These are phyloP conservation scores for Myioborus melanocephalus DNA, from an alignment of 2,797 vertebrate genomes.

Conservation along the genomic window DNA sequence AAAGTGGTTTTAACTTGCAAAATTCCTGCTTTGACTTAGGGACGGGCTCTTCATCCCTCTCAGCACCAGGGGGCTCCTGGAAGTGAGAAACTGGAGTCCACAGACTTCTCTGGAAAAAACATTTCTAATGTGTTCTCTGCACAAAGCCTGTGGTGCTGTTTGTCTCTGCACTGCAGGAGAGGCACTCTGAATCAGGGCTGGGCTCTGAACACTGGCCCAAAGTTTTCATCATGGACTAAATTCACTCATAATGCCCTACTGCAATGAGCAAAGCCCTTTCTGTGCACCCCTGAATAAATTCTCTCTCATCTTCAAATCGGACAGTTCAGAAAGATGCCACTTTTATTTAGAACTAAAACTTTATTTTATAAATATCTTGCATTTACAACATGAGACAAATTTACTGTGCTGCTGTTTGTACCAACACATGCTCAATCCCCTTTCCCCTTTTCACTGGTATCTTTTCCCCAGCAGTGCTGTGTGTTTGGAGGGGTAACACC, in stretches of 20 bases:
- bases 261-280: neutral
- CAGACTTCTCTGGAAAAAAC: neutral
- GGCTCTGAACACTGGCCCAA: neutral
- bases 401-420: neutral
- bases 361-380: neutral
- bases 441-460: neutral
- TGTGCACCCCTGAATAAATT: neutral
- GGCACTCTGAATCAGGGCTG: neutral
- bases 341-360: neutral
- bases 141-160: neutral
- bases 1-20: neutral
- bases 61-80: slow-evolving; percentile 48
- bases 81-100: neutral
- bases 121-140: neutral
- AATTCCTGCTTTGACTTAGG: neutral
- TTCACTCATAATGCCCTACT: neutral
- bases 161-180: neutral
- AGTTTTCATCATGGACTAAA: neutral
- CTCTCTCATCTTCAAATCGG: neutral
- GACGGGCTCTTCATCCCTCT: neutral
- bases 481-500: neutral
- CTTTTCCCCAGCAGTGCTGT: neutral
- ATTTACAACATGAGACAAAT: neutral
- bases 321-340: neutral
- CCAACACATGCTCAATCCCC: neutral